A percentile compares a stretch with the other conserved stretches of the same genome.
These are phyloP conservation scores for Mormyrus iriodes DNA, from an alignment of 2,113 vertebrate genomes.

Conservation along the genomic window DNA sequence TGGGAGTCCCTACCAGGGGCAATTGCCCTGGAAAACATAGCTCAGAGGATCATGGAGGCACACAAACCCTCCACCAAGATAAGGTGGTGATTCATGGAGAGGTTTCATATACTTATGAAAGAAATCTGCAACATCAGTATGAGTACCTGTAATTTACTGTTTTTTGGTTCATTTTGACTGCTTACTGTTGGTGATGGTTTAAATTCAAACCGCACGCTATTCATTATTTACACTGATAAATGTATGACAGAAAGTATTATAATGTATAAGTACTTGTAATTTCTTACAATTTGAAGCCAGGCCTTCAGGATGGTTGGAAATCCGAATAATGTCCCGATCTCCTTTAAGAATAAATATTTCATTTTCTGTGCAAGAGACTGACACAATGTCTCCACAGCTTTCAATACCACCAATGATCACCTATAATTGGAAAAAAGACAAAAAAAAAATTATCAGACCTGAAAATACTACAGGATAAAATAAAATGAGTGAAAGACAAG, in stretches of 20 bases:
- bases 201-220: not conserved
- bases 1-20: too few relatives aligned
- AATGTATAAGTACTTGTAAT: not conserved
- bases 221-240: not conserved
- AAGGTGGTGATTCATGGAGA: too few relatives aligned
- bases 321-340: conserved; percentile 85
- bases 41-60: too few relatives aligned
- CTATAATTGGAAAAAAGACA: conserved; percentile 52
- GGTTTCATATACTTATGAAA: too few relatives aligned
- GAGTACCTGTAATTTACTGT: not conserved
- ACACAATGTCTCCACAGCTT: conserved; percentile 87
- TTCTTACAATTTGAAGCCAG: conserved; percentile 67
- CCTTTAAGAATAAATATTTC: conserved; percentile 95
- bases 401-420: conserved; percentile 84
- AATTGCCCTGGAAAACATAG: too few relatives aligned
- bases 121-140: not conserved
- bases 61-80: too few relatives aligned
- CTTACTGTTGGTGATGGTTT: not conserved
- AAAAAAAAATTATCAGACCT: not conserved
- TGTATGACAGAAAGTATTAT: not conserved
- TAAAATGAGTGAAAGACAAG: not conserved
- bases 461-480: not conserved
- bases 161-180: not conserved
- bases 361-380: conserved; percentile 85
- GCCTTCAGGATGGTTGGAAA: conserved; percentile 83